These are phyloP conservation scores for Drosophila bipectinata DNA, from an alignment of 1,140 invertebrate species.

Conservation along the genomic window DNA sequence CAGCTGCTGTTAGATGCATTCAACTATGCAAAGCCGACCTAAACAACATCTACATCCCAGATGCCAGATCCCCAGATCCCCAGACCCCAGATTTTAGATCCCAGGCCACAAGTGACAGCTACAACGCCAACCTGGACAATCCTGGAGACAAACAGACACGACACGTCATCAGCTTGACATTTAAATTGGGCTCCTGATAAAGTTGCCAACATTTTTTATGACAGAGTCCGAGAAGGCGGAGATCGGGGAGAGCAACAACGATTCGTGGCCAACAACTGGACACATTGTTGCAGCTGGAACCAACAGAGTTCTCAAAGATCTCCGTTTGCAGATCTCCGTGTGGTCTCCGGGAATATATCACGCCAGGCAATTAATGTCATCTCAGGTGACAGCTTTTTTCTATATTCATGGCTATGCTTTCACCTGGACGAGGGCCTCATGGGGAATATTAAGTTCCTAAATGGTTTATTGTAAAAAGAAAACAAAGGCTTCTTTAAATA, in stretches of 20 bases:
- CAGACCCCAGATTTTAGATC: not conserved
- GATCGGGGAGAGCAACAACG: not conserved
- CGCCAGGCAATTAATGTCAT: conserved; percentile 70
- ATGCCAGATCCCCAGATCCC: not conserved
- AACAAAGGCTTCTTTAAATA: not conserved
- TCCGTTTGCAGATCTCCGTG: conserved; percentile 40
- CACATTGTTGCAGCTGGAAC: conserved; percentile 48
- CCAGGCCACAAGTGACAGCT: conserved; percentile 1
- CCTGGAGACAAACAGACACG: conserved; percentile 64
- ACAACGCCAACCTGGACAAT: conserved; percentile 25
- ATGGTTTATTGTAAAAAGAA: not conserved
- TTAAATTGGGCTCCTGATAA: conserved; percentile 80
- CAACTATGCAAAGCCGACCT: conserved; percentile 21
- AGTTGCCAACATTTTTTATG: conserved; percentile 75
- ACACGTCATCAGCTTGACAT: conserved; percentile 75
- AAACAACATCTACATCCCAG: conserved; percentile 30
- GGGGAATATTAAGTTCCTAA: not conserved
- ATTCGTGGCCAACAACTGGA: conserved; percentile 29
- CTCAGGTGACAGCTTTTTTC: conserved; percentile 58
- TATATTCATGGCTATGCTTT: conserved; percentile 26
- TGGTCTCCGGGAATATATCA: conserved; percentile 63
- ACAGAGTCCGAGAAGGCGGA: not conserved
- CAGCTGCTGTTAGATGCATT: conserved; percentile 59
- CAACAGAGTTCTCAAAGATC: conserved; percentile 35
- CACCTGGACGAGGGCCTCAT: conserved; percentile 14